Evolutionary conservation across 2,888 invertebrate species (phyloP), one percentile per base, ranked within the genome.

Genomic region (Ornithoptera alexandrae): DNA sequence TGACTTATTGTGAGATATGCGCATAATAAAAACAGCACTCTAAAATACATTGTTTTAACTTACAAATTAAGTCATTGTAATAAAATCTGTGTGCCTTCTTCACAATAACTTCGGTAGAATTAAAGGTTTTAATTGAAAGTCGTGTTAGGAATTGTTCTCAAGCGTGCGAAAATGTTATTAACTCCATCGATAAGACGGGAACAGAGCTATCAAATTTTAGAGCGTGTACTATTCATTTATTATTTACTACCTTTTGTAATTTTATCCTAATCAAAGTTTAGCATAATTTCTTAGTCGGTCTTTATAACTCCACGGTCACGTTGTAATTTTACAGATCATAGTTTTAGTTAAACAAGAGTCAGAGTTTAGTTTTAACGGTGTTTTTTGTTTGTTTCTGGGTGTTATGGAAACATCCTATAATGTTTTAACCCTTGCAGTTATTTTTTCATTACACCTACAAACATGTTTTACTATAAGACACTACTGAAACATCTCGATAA

Each of bases 1-100:
- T 61, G 57, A 15, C 50, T 57, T 46, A 64, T 46, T 20, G 71
- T 56, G 36, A 67, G 71, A 66, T 65, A 72, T 24, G 71, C 65
- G 61, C 76, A 69, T 60, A 81, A 56, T 62, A 82, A 71, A 12
- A 82, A 20, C 22, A 78, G 59, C 63, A 84, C 69, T 72, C 77
- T 67, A 42, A 76, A 67, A 65, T 71, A 62, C 83, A 83, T 88
- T 75, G 73, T 81, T 18, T 56, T 59, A 2, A 46, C 39, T 46
- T 50, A 20, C 78, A 78, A 74, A 75, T 78, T 67, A 77, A 74
- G 75, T 76, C 80, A 77, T 75, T 71, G 69, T 75, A 62, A 22
- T 67, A 56, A 67, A 68, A 39, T 30, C 15, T 53, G 30, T 59
- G 36, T 24, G 61, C 61, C 53, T 69, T 58, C 18, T 65, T 36